Conservation (phyloP, 2,113 vertebrate species). For the Pelecanus crispus region DNA sequence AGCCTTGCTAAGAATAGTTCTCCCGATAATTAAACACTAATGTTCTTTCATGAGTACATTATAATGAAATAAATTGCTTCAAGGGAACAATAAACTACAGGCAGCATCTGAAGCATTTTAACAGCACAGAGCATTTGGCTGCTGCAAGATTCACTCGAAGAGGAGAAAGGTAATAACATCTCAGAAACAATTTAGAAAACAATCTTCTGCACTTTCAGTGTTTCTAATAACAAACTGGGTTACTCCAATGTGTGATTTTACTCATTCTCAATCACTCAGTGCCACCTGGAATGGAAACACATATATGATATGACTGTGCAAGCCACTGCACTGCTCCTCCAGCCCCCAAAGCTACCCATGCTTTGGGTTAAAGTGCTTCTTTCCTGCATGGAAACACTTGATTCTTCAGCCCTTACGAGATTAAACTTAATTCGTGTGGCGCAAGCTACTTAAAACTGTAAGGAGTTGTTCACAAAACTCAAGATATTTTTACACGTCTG, state of each 20-base stretch:
- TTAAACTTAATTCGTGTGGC: background rate
- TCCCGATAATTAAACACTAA: conserved; percentile 60
- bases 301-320: accelerated
- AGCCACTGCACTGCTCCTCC: background rate
- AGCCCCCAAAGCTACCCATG: background rate
- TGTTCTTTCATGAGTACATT: conserved; percentile 55
- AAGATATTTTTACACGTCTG: background rate
- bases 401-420: background rate
- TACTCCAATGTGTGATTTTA: background rate
- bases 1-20: conserved; percentile 43
- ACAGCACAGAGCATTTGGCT: conserved; percentile 24
- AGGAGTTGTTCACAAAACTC: background rate
- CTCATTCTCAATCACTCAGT: background rate
- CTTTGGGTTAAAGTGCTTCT: background rate
- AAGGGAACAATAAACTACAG: conserved; percentile 57
- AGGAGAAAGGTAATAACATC: conserved; percentile 48
- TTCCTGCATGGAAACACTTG: background rate
- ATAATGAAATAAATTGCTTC: conserved; percentile 64
- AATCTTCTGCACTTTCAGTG: conserved; percentile 21
- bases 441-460: background rate
- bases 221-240: conserved; percentile 8
- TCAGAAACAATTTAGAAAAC: conserved; percentile 40
- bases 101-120: conserved; percentile 49
- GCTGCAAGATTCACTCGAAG: background rate
- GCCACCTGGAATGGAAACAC: background rate